These are phyloP conservation scores for Aphidius ervi DNA, from an alignment of 1,140 invertebrate genomes.

Conservation along the genomic window DNA sequence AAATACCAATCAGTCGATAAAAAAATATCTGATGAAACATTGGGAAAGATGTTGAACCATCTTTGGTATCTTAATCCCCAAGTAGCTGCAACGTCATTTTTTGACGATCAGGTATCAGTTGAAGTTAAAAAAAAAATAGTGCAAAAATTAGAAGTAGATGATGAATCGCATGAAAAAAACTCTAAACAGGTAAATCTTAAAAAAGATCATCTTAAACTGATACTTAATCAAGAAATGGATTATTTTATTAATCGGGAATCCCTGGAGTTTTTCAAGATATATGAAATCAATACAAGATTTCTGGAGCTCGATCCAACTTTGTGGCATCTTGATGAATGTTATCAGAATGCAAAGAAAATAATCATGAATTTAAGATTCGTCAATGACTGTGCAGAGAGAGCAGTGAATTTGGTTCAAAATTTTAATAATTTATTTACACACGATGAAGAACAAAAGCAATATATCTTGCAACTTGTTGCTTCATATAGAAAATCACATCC, in stretches of 20 bases:
- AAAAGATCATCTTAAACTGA: too few relatives aligned
- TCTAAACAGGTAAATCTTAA: not conserved
- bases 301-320: not conserved
- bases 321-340: too few relatives aligned
- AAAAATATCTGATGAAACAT: conserved; percentile 21
- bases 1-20: conserved; percentile 24
- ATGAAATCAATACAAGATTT: too few relatives aligned
- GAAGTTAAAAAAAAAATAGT: conserved; percentile 21
- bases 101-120: conserved; percentile 25
- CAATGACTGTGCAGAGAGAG: not conserved
- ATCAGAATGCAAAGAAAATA: not conserved
- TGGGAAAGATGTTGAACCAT: conserved; percentile 28
- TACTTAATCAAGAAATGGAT: too few relatives aligned
- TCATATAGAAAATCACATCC: not conserved
- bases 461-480: not conserved
- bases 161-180: not conserved
- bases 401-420: not conserved
- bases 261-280: too few relatives aligned
- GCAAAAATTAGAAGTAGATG: not conserved
- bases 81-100: conserved; percentile 22
- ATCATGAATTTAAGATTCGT: not conserved
- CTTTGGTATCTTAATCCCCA: conserved; percentile 25
- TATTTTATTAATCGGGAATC: too few relatives aligned
- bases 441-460: conserved; percentile 2
- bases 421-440: not conserved